Conservation (phyloP, 1,140 invertebrate genomes). For the Penaeus vannamei region DNA sequence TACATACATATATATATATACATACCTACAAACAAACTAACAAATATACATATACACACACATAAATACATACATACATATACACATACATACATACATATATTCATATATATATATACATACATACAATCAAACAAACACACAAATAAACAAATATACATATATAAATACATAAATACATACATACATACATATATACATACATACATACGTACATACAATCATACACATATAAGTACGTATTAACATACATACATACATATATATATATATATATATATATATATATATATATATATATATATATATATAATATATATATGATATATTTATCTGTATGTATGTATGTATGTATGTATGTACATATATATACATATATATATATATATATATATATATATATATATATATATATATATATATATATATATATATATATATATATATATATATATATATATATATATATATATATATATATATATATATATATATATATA, state of each 20-base stretch:
- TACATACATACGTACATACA: not conserved
- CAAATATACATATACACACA: not conserved
- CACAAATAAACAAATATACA: not conserved
- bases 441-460: not conserved
- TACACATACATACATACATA: not conserved
- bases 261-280: slow-evolving; percentile 22
- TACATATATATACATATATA: no score
- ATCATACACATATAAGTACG: no score
- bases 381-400: not conserved
- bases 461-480: not conserved
- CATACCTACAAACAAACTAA: not conserved
- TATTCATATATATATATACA: slow-evolving; percentile 16
- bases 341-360: not conserved
- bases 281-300: slow-evolving; percentile 16
- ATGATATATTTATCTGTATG: no score
- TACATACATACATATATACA: not conserved
- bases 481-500: slow-evolving; percentile 27
- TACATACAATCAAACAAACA: not conserved
- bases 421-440: not conserved
- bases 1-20: not conserved
- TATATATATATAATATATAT: slow-evolving; percentile 16
- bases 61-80: not conserved
- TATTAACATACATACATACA: slow-evolving; percentile 3
- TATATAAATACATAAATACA: not conserved
- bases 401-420: not conserved